Percentiles rank a stretch among this genome's conserved stretches.
Conservation (phyloP, 2,888 invertebrate species). For the Pheosia tremula region DNA sequence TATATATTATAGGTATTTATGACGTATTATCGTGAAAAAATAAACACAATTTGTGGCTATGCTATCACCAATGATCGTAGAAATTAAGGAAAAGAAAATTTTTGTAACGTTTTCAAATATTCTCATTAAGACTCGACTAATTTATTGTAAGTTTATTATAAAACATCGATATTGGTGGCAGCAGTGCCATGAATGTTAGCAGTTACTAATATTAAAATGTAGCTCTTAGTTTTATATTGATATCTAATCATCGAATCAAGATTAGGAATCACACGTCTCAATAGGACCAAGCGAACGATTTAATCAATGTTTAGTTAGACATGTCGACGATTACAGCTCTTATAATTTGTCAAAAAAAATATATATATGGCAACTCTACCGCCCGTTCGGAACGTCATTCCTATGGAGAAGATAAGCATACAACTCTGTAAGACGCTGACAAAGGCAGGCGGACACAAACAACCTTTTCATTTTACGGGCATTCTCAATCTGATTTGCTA, state of each 20-base stretch:
- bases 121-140: conserved; percentile 42
- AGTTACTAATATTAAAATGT: conserved; percentile 39
- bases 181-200: conserved; percentile 49
- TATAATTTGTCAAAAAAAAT: no score
- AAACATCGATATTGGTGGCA: conserved; percentile 51
- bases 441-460: no score
- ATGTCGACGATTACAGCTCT: no score
- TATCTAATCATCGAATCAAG: conserved; percentile 46
- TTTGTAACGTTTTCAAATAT: conserved; percentile 43
- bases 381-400: no score
- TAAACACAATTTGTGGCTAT: conserved; percentile 39
- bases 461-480: no score
- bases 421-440: no score
- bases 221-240: conserved; percentile 66
- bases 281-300: background rate
- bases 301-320: no score
- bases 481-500: no score
- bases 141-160: conserved; percentile 39
- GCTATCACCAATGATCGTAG: conserved; percentile 52
- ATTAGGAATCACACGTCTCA: background rate
- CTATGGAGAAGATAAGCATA: no score
- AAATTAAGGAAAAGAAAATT: conserved; percentile 32
- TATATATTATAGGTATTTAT: conserved; percentile 55
- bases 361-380: no score
- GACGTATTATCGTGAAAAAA: conserved; percentile 45